Base-by-base conservation (phyloP, 2,888 invertebrate genomes). In the Phlogophora meticulosa region DNA sequence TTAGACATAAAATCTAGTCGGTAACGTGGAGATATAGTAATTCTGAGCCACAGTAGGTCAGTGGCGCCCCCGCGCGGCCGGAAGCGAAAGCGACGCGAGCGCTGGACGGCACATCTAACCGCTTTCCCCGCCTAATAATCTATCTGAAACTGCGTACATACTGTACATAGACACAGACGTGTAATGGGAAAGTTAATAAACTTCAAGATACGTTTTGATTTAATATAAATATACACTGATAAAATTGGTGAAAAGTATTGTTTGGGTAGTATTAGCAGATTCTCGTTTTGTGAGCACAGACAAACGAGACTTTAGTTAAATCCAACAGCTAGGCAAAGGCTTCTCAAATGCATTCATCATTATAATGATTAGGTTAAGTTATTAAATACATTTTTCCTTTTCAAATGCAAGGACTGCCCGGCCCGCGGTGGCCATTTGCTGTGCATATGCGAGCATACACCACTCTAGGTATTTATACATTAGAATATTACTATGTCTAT, bases 21-120 rank as follows among this genome's bases (percentile, higher is more conserved):
- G 42, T 51, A 59, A 49, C 51, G 34, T 10, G 38, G 43, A 46
- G 56, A 51, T 46, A 43, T 62, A n/a, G n/a, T n/a, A 68, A 62
- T 51, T 59, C 34, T 15, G n/a, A n/a, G 17, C 34, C 59, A 40
- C 66, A 82, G 83, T 80, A 70, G 83, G 83, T 80, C 78, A 81
- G 80, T 83, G 82, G 88, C 90, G 89, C 88, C 90, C 80, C 87
- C 89, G 43, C 73, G 83, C 88, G 88, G 83, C 77, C 90, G 91
- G 92, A 92, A 91, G 87, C 85, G 92, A 92, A 92, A 92, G 90
- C 88, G 63, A 48, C 38, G 51, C 57, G 55, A 40, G 65, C 36
- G 28, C 57, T 58, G 65, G 68, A 64, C 74, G 46, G 57, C 56
- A 71, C 78, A 82, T 74, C 77, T 80, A 81, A 53, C 76, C 67